These are phyloP conservation scores for Caenorhabditis afra DNA, from an alignment of 2,888 invertebrate genomes.

Conservation along the genomic window DNA sequence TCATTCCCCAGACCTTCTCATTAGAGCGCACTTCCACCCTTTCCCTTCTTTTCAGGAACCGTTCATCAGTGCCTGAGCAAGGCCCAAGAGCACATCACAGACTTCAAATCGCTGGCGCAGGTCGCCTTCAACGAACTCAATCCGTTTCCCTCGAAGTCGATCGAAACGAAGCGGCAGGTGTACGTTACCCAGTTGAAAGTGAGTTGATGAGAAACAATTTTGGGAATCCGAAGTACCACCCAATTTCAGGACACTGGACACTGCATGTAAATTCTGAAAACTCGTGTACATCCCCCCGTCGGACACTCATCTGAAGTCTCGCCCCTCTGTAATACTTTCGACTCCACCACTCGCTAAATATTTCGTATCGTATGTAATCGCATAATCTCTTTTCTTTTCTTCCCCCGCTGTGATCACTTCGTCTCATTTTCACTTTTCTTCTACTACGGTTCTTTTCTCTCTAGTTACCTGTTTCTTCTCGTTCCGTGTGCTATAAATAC, in stretches of 20 bases:
- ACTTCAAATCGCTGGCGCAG: conserved; percentile 83
- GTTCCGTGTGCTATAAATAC: conserved; percentile 34
- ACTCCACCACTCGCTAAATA: not conserved
- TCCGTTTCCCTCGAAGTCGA: conserved; percentile 82
- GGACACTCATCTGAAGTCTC: too few species aligned
- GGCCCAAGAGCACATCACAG: conserved; percentile 82
- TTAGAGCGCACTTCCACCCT: not conserved
- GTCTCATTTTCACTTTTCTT: conserved; percentile 16
- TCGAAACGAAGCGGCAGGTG: conserved; percentile 81
- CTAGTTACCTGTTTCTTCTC: not conserved
- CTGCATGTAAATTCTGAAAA: conserved; percentile 41
- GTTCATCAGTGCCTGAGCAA: conserved; percentile 82
- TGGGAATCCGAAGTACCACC: too few species aligned
- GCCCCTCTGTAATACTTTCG: conserved; percentile 15
- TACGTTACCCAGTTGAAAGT: conserved; percentile 81
- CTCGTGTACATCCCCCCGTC: conserved; percentile 29
- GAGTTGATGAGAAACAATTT: not conserved
- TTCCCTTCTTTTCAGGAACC: conserved; percentile 60
- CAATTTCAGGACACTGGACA: conserved; percentile 57
- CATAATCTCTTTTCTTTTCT: conserved; percentile 23
- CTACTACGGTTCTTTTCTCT: conserved; percentile 38
- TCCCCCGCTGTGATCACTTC: conserved; percentile 30
- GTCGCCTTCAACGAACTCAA: conserved; percentile 83
- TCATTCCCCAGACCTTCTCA: too few species aligned
- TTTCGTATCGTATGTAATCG: not conserved